Evolutionary conservation across 2,113 vertebrate genomes (phyloP).

Genomic region (Hypanus sabinus): DNA sequence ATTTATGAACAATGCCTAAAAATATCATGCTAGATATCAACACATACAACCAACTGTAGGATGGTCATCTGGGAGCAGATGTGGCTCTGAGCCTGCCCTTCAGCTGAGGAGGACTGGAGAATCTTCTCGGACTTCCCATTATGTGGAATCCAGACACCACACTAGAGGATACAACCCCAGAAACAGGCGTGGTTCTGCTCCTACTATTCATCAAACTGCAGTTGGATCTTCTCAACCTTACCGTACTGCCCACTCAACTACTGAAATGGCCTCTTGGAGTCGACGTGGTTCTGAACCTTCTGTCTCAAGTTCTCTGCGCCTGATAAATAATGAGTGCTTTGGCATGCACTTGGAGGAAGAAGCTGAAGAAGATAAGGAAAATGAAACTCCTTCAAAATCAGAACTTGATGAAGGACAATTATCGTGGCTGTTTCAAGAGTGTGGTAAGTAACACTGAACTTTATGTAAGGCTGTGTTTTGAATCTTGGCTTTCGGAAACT

Average conservation of each 20-base stretch:
- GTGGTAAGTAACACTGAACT: slow-evolving; percentile 20
- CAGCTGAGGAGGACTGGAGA: slow-evolving; percentile 38
- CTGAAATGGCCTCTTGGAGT: not conserved
- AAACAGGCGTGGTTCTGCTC: slow-evolving; percentile 49
- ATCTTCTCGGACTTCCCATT: slow-evolving; percentile 37
- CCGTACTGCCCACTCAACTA: not conserved
- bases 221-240: not conserved
- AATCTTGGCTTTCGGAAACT: not conserved
- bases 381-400: not conserved
- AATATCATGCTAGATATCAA: slow-evolving; percentile 54
- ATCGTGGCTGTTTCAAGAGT: not conserved
- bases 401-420: slow-evolving; percentile 38
- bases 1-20: not conserved
- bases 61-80: slow-evolving; percentile 36
- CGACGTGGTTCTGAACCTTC: slow-evolving; percentile 36
- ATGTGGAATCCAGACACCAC: not conserved
- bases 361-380: slow-evolving; percentile 46
- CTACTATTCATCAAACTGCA: slow-evolving; percentile 41
- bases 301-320: not conserved
- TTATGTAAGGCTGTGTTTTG: not conserved
- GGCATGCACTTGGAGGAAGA: slow-evolving; percentile 41
- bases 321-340: slow-evolving; percentile 27
- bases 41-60: slow-evolving; percentile 47
- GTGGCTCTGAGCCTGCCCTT: slow-evolving; percentile 41
- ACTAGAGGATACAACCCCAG: not conserved